phyloP scores from a whole-genome alignment of 2,888 invertebrate species.

The Deilephila elpenor region DNA sequence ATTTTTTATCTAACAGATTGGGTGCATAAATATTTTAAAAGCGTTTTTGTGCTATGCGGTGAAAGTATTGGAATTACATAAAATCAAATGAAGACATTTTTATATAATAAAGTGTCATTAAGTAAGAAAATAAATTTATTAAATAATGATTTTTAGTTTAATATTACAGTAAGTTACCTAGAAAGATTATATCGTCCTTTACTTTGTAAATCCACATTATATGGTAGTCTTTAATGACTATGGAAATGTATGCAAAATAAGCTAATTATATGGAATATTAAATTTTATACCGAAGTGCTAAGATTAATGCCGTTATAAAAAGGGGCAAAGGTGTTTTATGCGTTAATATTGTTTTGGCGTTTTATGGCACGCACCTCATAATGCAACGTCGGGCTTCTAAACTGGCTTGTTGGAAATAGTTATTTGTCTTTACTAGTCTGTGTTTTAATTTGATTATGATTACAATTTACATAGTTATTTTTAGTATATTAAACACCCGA shows the following conservation, averaged over 20 bases:
- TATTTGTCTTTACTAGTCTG: not conserved
- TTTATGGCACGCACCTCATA: slow-evolving; percentile 46
- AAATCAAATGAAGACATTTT: too few species aligned
- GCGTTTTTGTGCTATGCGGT: not conserved
- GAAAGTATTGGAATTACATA: not conserved
- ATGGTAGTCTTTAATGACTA: not conserved
- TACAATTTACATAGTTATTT: too few species aligned
- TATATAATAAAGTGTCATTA: too few species aligned
- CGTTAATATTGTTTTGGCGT: slow-evolving; percentile 52
- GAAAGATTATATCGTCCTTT: too few species aligned
- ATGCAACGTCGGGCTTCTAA: slow-evolving; percentile 37
- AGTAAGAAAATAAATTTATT: too few species aligned
- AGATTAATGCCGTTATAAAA: slow-evolving; percentile 31
- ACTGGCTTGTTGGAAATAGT: slow-evolving; percentile 11
- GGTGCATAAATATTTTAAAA: not conserved
- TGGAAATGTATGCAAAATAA: slow-evolving; percentile 17
- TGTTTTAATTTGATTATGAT: too few species aligned
- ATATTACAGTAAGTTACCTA: too few species aligned
- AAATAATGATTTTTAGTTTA: too few species aligned
- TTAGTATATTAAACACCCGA: too few species aligned
- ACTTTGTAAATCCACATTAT: not conserved
- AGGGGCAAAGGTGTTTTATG: slow-evolving; percentile 32
- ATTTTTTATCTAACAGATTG: slow-evolving; percentile 40
- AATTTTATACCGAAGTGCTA: slow-evolving; percentile 29
- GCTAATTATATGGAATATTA: slow-evolving; percentile 31